phyloP scores from a whole-genome alignment of 2,113 vertebrate genomes.

The Anolis carolinensis region DNA sequence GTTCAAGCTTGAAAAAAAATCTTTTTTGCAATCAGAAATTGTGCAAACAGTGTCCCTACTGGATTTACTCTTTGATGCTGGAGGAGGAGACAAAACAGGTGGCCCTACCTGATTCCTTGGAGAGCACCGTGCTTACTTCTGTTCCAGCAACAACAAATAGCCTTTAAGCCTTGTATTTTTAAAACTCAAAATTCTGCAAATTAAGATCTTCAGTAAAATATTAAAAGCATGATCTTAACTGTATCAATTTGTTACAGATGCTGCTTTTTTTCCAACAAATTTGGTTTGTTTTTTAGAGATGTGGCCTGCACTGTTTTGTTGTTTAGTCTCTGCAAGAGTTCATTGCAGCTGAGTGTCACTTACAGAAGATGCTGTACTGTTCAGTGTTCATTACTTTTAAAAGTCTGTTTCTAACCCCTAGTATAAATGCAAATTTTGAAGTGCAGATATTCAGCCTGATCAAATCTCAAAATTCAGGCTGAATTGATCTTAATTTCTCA shows the following conservation, averaged over 20 bases:
- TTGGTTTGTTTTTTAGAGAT: background rate
- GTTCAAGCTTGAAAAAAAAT: too few species aligned
- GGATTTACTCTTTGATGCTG: background rate
- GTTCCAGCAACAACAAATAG: background rate
- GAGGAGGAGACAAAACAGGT: background rate
- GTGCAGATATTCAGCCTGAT: too few species aligned
- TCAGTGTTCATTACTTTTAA: background rate
- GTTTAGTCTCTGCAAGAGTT: background rate
- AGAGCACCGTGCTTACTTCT: background rate
- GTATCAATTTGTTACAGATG: background rate
- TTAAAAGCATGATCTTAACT: background rate
- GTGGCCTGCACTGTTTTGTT: background rate
- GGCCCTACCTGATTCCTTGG: background rate
- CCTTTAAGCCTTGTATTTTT: background rate
- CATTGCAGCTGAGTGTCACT: background rate
- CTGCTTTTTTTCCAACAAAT: background rate
- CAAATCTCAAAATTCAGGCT: too few species aligned
- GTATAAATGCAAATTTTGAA: too few species aligned
- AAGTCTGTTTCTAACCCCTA: background rate
- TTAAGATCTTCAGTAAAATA: background rate
- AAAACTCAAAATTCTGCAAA: background rate
- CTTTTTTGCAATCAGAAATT: background rate
- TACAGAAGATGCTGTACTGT: background rate
- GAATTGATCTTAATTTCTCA: too few species aligned
- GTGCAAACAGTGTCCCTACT: too few species aligned